Conservation (phyloP, 2,113 vertebrate species). For the Arothron firmamentum region DNA sequence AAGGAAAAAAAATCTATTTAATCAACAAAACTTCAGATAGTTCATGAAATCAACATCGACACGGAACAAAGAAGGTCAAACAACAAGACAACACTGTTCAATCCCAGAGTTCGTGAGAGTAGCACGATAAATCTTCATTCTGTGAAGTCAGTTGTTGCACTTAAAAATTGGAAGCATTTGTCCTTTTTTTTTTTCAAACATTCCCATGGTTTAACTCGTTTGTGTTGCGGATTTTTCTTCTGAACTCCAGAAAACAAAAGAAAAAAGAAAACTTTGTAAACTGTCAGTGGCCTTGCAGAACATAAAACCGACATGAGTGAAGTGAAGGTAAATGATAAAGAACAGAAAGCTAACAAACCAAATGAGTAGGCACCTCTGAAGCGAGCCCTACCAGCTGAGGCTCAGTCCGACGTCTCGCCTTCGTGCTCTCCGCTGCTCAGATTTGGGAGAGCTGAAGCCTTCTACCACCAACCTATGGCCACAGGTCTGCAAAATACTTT, state of each 20-base stretch:
- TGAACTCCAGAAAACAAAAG: constrained; percentile 76
- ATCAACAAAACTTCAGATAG: constrained; percentile 70
- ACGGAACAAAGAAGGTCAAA: constrained; percentile 69
- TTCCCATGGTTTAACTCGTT: constrained; percentile 55
- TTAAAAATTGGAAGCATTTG: constrained; percentile 81
- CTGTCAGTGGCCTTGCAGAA: constrained; percentile 73
- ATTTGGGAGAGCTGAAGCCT: constrained; percentile 66
- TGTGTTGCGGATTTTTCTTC: constrained; percentile 60
- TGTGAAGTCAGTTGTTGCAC: constrained; percentile 79
- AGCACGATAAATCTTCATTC: constrained; percentile 86
- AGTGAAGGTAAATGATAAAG: constrained; percentile 39
- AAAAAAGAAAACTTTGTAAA: constrained; percentile 70
- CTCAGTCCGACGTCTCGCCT: constrained; percentile 80
- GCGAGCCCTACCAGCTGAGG: constrained; percentile 82
- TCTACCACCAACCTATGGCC: constrained; percentile 82
- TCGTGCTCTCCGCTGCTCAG: constrained; percentile 59
- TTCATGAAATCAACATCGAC: constrained; percentile 71
- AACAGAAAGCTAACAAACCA: constrained; percentile 66
- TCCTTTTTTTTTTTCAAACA: constrained; percentile 71
- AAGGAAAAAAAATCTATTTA: constrained; percentile 61
- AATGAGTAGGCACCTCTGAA: constrained; percentile 87
- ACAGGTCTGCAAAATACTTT: constrained; percentile 83
- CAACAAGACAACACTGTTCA: constrained; percentile 84
- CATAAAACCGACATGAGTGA: constrained; percentile 46
- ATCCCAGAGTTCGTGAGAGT: constrained; percentile 95